phyloP scores from a whole-genome alignment of 2,888 invertebrate genomes.

The Urechis unicinctus region DNA sequence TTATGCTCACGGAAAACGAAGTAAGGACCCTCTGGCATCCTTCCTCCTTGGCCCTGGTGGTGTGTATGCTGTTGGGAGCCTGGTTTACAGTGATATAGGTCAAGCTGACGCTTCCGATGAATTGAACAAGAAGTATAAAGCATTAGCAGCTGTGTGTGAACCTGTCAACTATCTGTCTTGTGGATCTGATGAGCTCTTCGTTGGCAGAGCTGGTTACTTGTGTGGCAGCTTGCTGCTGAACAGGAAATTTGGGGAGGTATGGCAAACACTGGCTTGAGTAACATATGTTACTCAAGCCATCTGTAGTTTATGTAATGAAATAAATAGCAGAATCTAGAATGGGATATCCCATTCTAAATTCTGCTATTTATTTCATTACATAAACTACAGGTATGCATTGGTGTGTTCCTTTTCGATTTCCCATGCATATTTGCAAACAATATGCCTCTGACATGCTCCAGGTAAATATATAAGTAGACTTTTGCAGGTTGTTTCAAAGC shows the following conservation, averaged over 20 bases:
- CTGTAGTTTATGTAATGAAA: too few species aligned
- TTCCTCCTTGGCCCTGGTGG: conserved; percentile 77
- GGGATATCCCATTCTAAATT: too few species aligned
- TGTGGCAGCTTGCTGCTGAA: conserved; percentile 70
- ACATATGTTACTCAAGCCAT: too few species aligned
- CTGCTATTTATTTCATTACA: too few species aligned
- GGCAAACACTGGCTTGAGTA: too few species aligned
- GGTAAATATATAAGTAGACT: background rate
- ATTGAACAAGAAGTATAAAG: conserved; percentile 47
- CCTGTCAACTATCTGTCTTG: conserved; percentile 46
- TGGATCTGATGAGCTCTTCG: conserved; percentile 74
- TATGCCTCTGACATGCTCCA: too few species aligned
- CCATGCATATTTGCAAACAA: too few species aligned
- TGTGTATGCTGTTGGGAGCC: conserved; percentile 63
- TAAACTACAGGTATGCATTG: background rate
- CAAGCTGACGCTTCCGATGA: conserved; percentile 7
- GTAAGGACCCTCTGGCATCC: conserved; percentile 60
- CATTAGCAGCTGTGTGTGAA: conserved; percentile 51
- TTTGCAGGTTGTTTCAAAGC: conserved; percentile 38
- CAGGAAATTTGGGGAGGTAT: conserved; percentile 29
- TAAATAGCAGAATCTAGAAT: too few species aligned
- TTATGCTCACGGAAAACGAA: conserved; percentile 50
- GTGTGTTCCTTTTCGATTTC: too few species aligned
- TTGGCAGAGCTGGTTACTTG: conserved; percentile 77
- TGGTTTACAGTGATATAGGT: conserved; percentile 50